Evolutionary conservation across 2,113 vertebrate genomes (phyloP).

Genomic region (Uropsilus gracilis): DNA sequence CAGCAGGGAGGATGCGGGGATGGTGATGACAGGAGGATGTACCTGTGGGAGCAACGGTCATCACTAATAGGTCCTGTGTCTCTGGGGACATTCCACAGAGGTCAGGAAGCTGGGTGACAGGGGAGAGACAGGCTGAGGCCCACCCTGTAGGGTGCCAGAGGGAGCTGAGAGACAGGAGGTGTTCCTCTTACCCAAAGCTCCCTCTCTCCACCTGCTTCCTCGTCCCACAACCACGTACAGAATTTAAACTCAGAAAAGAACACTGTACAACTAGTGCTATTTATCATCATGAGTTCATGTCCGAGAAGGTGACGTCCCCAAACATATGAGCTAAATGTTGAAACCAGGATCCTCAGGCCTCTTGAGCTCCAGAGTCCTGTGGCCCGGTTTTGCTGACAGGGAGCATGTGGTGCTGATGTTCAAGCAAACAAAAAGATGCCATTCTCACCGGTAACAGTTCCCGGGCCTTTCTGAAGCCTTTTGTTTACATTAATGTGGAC

Average conservation of each 20-base stretch:
- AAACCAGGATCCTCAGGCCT: background rate
- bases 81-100: too few relatives aligned
- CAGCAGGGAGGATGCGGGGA: too few relatives aligned
- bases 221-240: background rate
- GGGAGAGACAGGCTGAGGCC: too few relatives aligned
- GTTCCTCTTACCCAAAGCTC: too few relatives aligned
- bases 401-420: background rate
- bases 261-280: background rate
- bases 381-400: background rate
- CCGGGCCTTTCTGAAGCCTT: background rate
- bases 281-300: background rate
- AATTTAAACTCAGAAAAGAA: background rate
- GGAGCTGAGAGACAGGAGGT: too few relatives aligned
- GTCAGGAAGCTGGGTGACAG: too few relatives aligned
- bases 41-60: too few relatives aligned
- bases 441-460: background rate
- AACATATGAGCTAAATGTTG: background rate
- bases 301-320: background rate
- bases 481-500: background rate
- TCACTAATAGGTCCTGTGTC: too few relatives aligned
- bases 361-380: background rate
- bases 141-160: too few relatives aligned
- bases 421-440: background rate
- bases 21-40: too few relatives aligned
- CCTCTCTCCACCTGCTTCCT: too few relatives aligned